These are phyloP conservation scores for Talpa occidentalis DNA, from an alignment of 2,113 vertebrate species.

Conservation along the genomic window DNA sequence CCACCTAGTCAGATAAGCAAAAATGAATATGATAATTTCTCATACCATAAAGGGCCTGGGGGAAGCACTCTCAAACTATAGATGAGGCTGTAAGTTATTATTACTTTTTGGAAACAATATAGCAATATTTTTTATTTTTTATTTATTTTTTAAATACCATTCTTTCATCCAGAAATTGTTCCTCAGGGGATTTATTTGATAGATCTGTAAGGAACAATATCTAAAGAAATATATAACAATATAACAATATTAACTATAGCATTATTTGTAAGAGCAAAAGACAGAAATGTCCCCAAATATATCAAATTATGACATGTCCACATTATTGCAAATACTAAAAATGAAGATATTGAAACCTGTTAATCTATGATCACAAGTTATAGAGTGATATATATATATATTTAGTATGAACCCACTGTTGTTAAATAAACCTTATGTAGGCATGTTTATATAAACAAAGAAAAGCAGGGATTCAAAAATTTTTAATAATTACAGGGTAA, in stretches of 20 bases:
- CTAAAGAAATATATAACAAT: slow-evolving; percentile 24
- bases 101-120: neutral
- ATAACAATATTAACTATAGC: neutral
- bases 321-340: neutral
- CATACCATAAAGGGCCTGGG: neutral
- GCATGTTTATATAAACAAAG: slow-evolving; percentile 18
- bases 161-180: slow-evolving; percentile 20
- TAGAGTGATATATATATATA: neutral
- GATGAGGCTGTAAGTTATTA: slow-evolving; percentile 1
- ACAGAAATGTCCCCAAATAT: neutral
- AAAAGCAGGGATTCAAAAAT: slow-evolving; percentile 26
- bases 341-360: neutral
- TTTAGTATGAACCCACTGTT: slow-evolving; percentile 26
- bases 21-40: neutral
- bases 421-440: neutral
- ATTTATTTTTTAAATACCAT: slow-evolving; percentile 22
- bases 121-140: too few species aligned
- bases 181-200: slow-evolving; percentile 35
- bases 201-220: neutral
- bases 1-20: neutral
- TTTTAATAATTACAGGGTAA: slow-evolving; percentile 54
- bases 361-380: slow-evolving; percentile 36
- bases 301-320: neutral
- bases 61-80: neutral
- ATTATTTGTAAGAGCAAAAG: slow-evolving; percentile 51